Conservation (phyloP, 2,888 invertebrate genomes). For the Meteorus cinctellus region DNA sequence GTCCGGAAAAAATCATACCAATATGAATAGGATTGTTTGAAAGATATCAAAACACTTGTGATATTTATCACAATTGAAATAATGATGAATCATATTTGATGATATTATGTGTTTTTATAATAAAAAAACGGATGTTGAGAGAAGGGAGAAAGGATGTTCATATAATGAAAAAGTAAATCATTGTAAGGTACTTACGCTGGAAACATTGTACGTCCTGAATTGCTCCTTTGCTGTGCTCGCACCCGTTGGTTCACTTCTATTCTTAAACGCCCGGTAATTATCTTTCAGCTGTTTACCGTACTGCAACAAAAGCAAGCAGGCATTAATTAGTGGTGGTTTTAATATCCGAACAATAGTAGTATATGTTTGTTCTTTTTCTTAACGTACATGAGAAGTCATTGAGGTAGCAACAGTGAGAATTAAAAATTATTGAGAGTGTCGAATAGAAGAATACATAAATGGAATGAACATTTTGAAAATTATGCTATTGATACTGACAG, state of each 20-base stretch:
- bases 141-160: constrained; percentile 1
- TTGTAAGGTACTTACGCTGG: constrained; percentile 73
- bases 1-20: background rate
- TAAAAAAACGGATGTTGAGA: too few relatives aligned
- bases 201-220: constrained; percentile 74
- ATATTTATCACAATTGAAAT: background rate
- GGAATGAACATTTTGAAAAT: too few relatives aligned
- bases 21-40: background rate
- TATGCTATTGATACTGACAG: too few relatives aligned
- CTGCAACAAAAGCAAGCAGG: constrained; percentile 72
- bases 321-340: constrained; percentile 15
- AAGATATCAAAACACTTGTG: background rate
- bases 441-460: too few relatives aligned
- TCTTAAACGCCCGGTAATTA: constrained; percentile 78
- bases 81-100: background rate
- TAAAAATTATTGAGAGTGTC: too few relatives aligned
- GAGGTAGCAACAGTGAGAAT: too few relatives aligned
- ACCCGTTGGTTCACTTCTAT: constrained; percentile 74
- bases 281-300: constrained; percentile 79
- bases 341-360: background rate
- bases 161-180: background rate
- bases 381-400: too few relatives aligned
- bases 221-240: constrained; percentile 73
- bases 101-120: too few relatives aligned
- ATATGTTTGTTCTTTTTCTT: background rate